These are phyloP conservation scores for Pogonognathellus flavescens DNA, from an alignment of 1,140 invertebrate species.

Conservation along the genomic window DNA sequence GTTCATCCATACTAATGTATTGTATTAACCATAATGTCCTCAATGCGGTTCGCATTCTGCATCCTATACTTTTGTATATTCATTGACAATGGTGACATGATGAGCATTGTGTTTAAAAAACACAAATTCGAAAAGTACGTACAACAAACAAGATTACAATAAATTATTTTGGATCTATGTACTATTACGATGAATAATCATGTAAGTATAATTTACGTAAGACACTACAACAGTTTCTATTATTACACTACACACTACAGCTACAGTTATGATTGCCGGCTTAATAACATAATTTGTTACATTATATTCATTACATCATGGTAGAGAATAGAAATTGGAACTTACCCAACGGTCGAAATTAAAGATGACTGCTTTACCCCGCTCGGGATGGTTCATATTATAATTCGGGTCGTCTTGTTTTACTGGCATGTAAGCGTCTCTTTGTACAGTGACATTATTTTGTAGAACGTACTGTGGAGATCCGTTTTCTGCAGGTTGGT, in stretches of 20 bases:
- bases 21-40: no score
- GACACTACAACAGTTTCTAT: no score
- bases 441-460: not conserved
- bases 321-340: not conserved
- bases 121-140: not conserved
- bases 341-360: slow-evolving; percentile 72
- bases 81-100: no score
- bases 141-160: not conserved
- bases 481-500: not conserved
- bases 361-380: slow-evolving; percentile 74
- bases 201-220: no score
- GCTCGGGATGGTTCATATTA: slow-evolving; percentile 71
- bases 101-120: no score
- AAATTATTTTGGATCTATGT: not conserved
- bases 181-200: no score
- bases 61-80: no score
- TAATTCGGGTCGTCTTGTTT: slow-evolving; percentile 68
- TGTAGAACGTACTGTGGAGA: not conserved
- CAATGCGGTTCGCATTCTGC: no score
- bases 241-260: no score
- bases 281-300: no score
- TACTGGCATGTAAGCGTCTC: slow-evolving; percentile 61
- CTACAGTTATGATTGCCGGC: no score
- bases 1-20: no score
- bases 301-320: not conserved